Conservation (phyloP, 30 jellyfish, hydroid and myxozoan genomes). For the Aurelia coerulea region DNA sequence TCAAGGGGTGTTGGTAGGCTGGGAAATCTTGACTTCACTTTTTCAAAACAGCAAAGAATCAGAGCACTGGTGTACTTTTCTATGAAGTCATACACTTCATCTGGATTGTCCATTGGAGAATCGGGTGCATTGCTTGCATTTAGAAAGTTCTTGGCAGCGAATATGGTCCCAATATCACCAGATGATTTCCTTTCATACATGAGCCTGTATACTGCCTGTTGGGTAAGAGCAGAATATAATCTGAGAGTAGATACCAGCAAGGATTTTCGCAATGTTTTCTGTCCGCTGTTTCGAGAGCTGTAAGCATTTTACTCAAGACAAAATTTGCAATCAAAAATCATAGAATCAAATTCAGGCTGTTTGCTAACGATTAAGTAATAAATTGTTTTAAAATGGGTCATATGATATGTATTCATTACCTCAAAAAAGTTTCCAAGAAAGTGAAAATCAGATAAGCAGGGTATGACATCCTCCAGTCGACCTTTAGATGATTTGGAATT, state of each 20-base stretch:
- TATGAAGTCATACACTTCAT: constrained; percentile 9
- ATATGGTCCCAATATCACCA: constrained; percentile 33
- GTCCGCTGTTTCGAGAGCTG: constrained; percentile 12
- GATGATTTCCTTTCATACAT: constrained; percentile 40
- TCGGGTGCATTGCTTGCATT: constrained; percentile 38
- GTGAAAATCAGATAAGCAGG: constrained; percentile 44
- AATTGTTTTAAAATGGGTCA: constrained; percentile 2
- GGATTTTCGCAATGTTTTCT: background rate
- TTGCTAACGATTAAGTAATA: background rate
- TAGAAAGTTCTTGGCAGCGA: constrained; percentile 29
- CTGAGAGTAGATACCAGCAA: constrained; percentile 11
- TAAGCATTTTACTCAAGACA: background rate
- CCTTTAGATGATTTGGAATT: constrained; percentile 18
- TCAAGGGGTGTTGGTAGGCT: constrained; percentile 35
- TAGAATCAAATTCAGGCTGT: constrained; percentile 9
- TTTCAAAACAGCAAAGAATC: constrained; percentile 16
- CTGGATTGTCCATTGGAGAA: constrained; percentile 42
- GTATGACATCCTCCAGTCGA: constrained; percentile 33
- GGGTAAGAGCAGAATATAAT: constrained; percentile 11
- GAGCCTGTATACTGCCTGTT: constrained; percentile 35
- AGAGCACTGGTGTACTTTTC: constrained; percentile 29
- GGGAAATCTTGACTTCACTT: constrained; percentile 25
- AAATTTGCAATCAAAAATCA: constrained; percentile 13
- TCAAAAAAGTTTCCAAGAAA: constrained; percentile 31
- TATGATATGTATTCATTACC: constrained; percentile 11